Conservation (phyloP, 2,797 vertebrate species). For the Mormyrops attenuatus region DNA sequence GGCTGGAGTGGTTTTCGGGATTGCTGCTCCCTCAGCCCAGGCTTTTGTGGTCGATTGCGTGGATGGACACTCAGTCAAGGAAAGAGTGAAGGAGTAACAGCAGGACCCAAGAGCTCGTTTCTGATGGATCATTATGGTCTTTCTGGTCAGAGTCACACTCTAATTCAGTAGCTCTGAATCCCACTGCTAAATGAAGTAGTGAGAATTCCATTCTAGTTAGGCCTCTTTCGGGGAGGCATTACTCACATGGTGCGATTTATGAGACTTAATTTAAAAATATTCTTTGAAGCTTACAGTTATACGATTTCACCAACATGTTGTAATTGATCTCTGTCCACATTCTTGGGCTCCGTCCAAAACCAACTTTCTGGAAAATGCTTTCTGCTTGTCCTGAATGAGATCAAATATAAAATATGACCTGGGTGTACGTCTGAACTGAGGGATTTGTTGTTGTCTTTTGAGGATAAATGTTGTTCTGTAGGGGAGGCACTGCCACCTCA, state of each 20-base stretch:
- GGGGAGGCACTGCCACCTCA: background rate
- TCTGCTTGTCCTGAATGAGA: background rate
- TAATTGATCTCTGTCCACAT: background rate
- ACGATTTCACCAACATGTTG: background rate
- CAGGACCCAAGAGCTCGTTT: background rate
- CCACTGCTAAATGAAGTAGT: background rate
- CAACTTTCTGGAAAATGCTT: background rate
- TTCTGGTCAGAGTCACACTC: background rate
- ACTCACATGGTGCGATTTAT: background rate
- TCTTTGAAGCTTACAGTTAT: background rate
- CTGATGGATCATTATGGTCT: conserved; percentile 3
- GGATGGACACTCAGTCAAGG: background rate
- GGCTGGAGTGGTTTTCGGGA: background rate
- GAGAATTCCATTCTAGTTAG: background rate
- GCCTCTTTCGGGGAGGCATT: background rate
- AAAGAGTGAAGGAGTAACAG: background rate
- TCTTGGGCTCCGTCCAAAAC: background rate
- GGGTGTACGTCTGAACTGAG: background rate
- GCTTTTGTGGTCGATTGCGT: background rate
- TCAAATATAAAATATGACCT: background rate
- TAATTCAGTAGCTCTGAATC: background rate
- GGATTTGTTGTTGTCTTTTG: background rate
- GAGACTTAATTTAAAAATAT: background rate
- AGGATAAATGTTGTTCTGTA: background rate
- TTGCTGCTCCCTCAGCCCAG: background rate